A percentile compares a stretch with the other conserved stretches of the same genome.
phyloP scores from a whole-genome alignment of 1,140 invertebrate genomes.

The Achatina immaculata region DNA sequence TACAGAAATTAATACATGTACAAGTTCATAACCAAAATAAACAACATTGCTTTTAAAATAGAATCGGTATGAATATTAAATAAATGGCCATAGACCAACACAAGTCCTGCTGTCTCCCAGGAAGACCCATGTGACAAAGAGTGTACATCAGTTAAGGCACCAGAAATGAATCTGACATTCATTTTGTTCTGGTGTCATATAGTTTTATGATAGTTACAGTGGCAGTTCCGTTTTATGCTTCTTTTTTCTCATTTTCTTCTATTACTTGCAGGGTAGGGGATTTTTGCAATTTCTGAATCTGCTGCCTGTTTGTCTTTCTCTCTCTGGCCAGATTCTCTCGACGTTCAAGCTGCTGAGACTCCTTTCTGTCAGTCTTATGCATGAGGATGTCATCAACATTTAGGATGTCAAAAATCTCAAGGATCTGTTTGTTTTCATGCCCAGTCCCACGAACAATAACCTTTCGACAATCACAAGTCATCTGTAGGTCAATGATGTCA shows the following conservation, averaged over 20 bases:
- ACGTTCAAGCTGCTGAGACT: conserved; percentile 2
- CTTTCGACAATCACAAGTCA: conserved; percentile 32
- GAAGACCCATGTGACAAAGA: too few species aligned
- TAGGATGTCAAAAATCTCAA: conserved; percentile 35
- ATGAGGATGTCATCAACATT: conserved; percentile 32
- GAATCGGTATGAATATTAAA: too few species aligned
- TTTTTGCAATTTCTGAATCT: neutral
- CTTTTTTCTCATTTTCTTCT: neutral
- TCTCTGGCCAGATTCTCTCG: conserved; percentile 10
- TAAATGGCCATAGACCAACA: too few species aligned
- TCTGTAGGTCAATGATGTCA: conserved; percentile 26
- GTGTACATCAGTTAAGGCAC: too few species aligned
- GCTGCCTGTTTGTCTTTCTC: neutral
- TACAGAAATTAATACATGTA: too few species aligned
- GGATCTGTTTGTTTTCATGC: neutral
- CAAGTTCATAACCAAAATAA: too few species aligned
- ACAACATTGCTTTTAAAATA: too few species aligned
- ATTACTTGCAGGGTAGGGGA: neutral
- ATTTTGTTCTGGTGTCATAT: too few species aligned
- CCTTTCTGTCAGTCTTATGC: neutral
- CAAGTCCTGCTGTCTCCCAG: too few species aligned
- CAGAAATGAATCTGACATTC: too few species aligned
- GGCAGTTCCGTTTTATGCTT: too few species aligned
- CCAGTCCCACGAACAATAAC: conserved; percentile 5
- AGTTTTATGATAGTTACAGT: too few species aligned